Evolutionary conservation across 1,140 invertebrate species (phyloP).

Genomic region (Araneus ventricosus): DNA sequence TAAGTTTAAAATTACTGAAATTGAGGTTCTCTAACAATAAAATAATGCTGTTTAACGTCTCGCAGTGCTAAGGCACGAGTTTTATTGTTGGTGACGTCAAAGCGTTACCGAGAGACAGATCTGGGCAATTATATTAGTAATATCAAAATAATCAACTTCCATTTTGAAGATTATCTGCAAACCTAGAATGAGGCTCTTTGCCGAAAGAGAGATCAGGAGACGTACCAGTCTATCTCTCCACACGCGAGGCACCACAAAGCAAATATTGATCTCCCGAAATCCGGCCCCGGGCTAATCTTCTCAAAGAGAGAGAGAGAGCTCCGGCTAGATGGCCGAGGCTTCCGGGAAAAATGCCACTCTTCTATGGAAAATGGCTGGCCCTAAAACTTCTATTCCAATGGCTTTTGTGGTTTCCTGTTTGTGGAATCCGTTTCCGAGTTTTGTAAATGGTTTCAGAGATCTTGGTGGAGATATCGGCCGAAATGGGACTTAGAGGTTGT

Average conservation of each 20-base stretch:
- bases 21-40: too few relatives aligned
- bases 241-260: conserved; percentile 39
- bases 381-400: background rate
- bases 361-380: background rate
- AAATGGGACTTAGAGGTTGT: background rate
- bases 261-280: conserved; percentile 65
- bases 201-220: background rate
- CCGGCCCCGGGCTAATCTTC: conserved; percentile 51
- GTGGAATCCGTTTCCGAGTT: background rate
- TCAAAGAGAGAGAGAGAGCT: background rate
- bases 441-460: too few relatives aligned
- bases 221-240: background rate
- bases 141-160: too few relatives aligned
- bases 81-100: too few relatives aligned
- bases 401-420: background rate
- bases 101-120: too few relatives aligned
- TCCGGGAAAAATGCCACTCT: background rate
- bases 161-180: too few relatives aligned
- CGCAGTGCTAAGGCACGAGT: too few relatives aligned
- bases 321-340: background rate
- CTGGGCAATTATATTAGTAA: too few relatives aligned
- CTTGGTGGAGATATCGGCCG: background rate
- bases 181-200: too few relatives aligned
- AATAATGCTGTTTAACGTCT: too few relatives aligned
- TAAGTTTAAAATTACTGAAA: too few relatives aligned